Evolutionary conservation across 2,888 invertebrate species (phyloP), one percentile per base, ranked within the genome.

Genomic region (Linyphia triangularis): DNA sequence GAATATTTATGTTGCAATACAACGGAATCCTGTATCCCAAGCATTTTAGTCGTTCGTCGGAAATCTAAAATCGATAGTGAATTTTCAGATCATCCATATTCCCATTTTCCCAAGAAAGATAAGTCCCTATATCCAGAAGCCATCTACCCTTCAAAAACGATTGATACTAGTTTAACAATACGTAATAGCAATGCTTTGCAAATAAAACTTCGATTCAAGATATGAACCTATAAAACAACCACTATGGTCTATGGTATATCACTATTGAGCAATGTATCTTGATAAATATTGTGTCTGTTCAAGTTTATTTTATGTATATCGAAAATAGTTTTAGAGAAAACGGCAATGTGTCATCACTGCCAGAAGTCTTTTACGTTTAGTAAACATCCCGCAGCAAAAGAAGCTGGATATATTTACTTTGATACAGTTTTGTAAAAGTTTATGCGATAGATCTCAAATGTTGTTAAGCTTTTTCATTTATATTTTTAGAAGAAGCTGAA

Each of bases 1-100:
- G 51, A 51, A 51, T 51, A 51, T 51, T 13, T 51, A 51, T 51
- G 16, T 51, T 51, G 13, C 51, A 51, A 13, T 51, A 51, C n/a
- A 13, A 51, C n/a, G 13, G 51, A 16, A 51, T 51, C n/a, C 51
- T 13, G n/a, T 51, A 51, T n/a, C 51, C 13, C n/a, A 51, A n/a
- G n/a, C 51, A 51, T 40, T 69, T 24, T 24, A 40, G 69, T 24
- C 40, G 37, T n/a, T 37, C 7, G 22, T 19, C 19, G 40, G 22
- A 69, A 69, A 69, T 69, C 69, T 69, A 69, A 69, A 69, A 69
- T 69, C 69, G 37, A 69, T 69, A 69, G 37, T 19, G 69, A 69
- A 51, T 69, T 69, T 65, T 69, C 40, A 16, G 69, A 24, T 13
- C 22, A 22, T 22, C 22, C 69, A 69, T 13, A 33, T 69, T 37